phyloP scores from a whole-genome alignment of 2,888 invertebrate genomes.

The Drosophila nr. perissopoda region DNA sequence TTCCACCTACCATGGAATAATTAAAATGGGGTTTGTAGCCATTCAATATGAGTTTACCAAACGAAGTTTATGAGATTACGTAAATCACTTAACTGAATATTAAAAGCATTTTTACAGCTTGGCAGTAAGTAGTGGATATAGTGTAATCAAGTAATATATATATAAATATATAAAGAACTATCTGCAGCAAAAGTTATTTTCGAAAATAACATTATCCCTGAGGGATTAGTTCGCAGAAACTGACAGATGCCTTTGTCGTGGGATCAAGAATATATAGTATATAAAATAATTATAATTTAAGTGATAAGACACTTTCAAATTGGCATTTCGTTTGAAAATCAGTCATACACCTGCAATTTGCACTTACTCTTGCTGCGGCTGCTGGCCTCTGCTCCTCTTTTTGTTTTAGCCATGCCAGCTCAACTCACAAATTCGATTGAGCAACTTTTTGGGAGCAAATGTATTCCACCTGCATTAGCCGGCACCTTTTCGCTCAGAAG shows the following conservation, averaged over 20 bases:
- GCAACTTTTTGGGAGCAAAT: conserved; percentile 3
- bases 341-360: neutral
- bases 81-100: conserved; percentile 2
- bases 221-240: neutral
- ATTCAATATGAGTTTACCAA: conserved; percentile 19
- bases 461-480: conserved; percentile 37
- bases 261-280: neutral
- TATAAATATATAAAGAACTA: neutral
- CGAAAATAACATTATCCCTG: neutral
- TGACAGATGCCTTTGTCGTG: neutral
- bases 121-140: neutral
- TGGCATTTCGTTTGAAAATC: conserved; percentile 3
- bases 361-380: neutral
- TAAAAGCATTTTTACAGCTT: neutral
- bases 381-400: conserved; percentile 10
- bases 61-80: neutral
- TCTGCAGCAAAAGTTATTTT: neutral
- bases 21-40: conserved; percentile 23
- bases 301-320: neutral
- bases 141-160: neutral
- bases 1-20: conserved; percentile 30
- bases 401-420: conserved; percentile 10
- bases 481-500: conserved; percentile 38
- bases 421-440: conserved; percentile 2
- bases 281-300: neutral